Conservation (phyloP, 2,113 vertebrate species). For the Eulacestoma nigropectus region DNA sequence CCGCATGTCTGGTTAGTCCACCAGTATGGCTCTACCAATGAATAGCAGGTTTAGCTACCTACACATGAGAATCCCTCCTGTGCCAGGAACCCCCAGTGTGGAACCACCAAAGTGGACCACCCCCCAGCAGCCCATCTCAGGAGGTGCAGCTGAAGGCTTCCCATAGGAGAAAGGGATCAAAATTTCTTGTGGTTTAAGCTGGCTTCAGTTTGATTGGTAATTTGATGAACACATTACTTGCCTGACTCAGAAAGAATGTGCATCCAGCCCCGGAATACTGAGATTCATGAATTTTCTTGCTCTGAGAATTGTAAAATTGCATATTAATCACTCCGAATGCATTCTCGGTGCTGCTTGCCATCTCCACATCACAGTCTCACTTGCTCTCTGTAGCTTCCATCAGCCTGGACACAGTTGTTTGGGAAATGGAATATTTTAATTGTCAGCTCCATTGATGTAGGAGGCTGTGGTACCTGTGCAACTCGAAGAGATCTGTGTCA, state of each 20-base stretch:
- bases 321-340: background rate
- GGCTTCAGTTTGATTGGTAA: fast-evolving
- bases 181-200: background rate
- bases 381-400: background rate
- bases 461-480: background rate
- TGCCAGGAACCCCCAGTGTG: fast-evolving
- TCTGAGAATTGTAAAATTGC: background rate
- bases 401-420: fast-evolving
- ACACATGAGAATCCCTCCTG: fast-evolving
- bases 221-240: background rate
- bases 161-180: background rate
- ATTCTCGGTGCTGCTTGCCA: fast-evolving
- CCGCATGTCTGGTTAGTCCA: fast-evolving
- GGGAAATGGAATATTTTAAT: background rate
- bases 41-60: background rate
- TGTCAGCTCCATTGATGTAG: fast-evolving
- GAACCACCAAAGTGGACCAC: fast-evolving
- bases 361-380: fast-evolving
- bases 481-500: background rate
- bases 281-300: background rate
- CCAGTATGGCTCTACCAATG: background rate
- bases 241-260: background rate
- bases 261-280: background rate
- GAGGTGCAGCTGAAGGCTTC: background rate
- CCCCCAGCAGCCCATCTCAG: fast-evolving